Evolutionary conservation across 2,113 vertebrate species (phyloP).

Genomic region (Leuciscus idus): DNA sequence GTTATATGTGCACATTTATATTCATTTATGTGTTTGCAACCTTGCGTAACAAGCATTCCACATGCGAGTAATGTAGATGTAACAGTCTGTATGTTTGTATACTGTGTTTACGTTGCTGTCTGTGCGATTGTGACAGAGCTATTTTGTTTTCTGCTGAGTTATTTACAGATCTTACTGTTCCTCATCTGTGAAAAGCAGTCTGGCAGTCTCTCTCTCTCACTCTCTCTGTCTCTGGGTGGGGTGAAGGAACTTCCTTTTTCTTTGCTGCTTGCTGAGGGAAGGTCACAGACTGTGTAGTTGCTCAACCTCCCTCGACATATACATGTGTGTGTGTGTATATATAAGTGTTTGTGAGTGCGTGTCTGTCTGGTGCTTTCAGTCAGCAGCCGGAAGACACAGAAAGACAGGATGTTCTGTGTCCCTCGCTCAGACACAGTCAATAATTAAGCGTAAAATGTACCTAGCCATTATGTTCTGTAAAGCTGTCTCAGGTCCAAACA

Average conservation of each 20-base stretch:
- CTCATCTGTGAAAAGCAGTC: constrained; percentile 49
- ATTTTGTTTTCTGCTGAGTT: constrained; percentile 26
- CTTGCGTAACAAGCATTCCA: neutral
- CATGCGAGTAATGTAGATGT: neutral
- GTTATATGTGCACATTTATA: neutral
- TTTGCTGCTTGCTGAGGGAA: constrained; percentile 61
- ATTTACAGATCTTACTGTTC: constrained; percentile 37
- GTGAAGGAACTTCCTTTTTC: constrained; percentile 48
- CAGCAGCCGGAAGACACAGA: constrained; percentile 78
- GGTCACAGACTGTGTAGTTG: constrained; percentile 69
- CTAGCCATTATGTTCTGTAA: constrained; percentile 1
- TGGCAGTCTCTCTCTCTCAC: constrained; percentile 32
- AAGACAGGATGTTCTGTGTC: constrained; percentile 77
- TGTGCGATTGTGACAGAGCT: constrained; percentile 30
- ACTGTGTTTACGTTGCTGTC: neutral
- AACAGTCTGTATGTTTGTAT: neutral
- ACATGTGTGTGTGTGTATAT: constrained; percentile 46
- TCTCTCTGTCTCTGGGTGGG: constrained; percentile 46
- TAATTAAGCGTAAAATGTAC: constrained; percentile 13
- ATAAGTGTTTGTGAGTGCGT: constrained; percentile 11
- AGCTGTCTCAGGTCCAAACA: neutral
- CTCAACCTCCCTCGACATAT: constrained; percentile 62
- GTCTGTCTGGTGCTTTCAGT: constrained; percentile 74
- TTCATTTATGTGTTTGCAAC: neutral
- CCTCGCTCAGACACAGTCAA: constrained; percentile 22